Conservation (phyloP, 2,797 vertebrate genomes). For the Enteromius argenteus region DNA sequence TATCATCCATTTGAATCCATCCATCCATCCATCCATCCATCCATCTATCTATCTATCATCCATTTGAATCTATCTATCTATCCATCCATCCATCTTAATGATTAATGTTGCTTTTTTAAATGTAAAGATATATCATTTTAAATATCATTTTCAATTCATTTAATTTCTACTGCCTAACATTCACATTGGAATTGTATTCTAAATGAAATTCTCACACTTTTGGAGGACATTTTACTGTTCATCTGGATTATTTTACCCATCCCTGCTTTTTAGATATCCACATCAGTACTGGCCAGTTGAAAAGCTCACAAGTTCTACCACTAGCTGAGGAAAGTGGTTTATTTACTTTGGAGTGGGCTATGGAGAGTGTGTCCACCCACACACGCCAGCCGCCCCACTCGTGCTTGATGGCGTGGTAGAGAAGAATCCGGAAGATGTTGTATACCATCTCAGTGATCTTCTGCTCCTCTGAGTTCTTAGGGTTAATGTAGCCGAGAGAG, state of each 20-base stretch:
- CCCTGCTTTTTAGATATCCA: background rate
- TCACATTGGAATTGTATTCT: background rate
- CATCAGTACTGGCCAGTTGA: background rate
- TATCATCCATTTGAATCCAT: background rate
- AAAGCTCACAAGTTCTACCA: background rate
- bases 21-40: background rate
- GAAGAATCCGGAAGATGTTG: conserved; percentile 97
- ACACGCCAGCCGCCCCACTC: conserved; percentile 99
- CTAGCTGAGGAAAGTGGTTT: conserved; percentile 55
- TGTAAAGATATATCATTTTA: background rate
- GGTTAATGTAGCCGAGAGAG: conserved; percentile 95
- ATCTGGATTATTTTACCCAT: background rate
- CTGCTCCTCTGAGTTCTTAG: conserved; percentile 94
- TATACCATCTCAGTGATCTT: conserved; percentile 99
- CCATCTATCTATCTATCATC: background rate
- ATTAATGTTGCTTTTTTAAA: background rate
- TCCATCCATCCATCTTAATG: background rate
- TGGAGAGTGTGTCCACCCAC: conserved; percentile 98
- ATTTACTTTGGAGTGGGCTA: conserved; percentile 97
- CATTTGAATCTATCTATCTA: background rate
- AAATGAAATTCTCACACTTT: background rate
- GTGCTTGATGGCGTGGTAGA: conserved; percentile 99
- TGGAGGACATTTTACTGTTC: background rate
- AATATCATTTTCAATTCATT: background rate
- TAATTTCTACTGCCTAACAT: background rate